Base-by-base conservation (phyloP, 2,113 vertebrate genomes). In the Ciconia stormi region DNA sequence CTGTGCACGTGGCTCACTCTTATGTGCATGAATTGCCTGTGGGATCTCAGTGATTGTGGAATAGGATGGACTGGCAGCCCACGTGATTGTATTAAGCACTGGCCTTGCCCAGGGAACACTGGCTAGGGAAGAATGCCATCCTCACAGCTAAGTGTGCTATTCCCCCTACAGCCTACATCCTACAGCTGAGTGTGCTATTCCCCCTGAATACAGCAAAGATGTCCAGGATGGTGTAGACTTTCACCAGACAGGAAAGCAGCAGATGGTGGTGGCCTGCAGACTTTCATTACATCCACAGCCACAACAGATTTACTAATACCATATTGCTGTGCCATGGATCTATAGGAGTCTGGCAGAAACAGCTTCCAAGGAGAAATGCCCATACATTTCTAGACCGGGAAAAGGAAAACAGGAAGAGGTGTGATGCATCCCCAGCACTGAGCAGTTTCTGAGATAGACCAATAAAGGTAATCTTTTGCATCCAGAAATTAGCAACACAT, bases 191-290 rank as follows among this genome's bases (percentile, higher is more conserved):
- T 22, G 26, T 90, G n/a, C 25, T 53, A 0, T 26, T 58, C 8
- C 16, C 7, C 42, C 18, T 55, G 38, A 80, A 58, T 16, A 70
- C 13, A 73, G 30, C 42, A 86, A 46, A 89, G 34, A 73, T 32
- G 4, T 62, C 46, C 59, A 89, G 29, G 20, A 16, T 18, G 30
- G 14, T 29, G 10, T 50, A 63, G 83, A 62, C 19, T 89, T 95
- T 74, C 38, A 89, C 47, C 71, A 92, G 67, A 59, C 18, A 89
- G 65, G 25, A 91, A 92, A 59, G 50, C 6, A 94, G 63, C 63
- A 89, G 89, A 30, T 66, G 91, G 36, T 77, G 30, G 11, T 62
- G 67, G 21, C 49, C 40, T 90, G 63, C 66, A 90, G 74, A 38
- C 26, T 88, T 84, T 20, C 40, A 53, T 40, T 61, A 16, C 49